Conservation (phyloP, 2,888 invertebrate genomes). For the Sphecodes monilicornis region DNA sequence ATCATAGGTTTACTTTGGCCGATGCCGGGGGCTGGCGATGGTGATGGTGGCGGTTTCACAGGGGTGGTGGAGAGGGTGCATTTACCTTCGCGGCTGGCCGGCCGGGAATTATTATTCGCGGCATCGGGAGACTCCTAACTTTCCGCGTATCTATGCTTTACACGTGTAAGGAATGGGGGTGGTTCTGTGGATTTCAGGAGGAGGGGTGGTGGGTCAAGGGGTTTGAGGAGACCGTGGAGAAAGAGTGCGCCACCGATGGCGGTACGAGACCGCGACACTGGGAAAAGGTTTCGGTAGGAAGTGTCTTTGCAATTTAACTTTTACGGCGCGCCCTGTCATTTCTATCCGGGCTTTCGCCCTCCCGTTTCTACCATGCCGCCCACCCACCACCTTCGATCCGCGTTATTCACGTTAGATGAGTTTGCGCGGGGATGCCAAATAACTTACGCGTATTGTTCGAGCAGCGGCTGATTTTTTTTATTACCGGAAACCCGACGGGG, state of each 20-base stretch:
- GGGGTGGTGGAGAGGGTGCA: slow-evolving; percentile 24
- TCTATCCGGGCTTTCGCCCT: slow-evolving; percentile 47
- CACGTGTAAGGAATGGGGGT: slow-evolving; percentile 31
- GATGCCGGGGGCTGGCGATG: not conserved
- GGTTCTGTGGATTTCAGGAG: not conserved
- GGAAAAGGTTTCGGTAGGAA: slow-evolving; percentile 57
- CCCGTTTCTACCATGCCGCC: not conserved
- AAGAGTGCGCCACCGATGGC: slow-evolving; percentile 11
- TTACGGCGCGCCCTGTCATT: slow-evolving; percentile 67
- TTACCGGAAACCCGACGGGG: not conserved
- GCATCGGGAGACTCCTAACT: slow-evolving; percentile 44
- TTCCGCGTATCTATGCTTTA: slow-evolving; percentile 45
- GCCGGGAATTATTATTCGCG: slow-evolving; percentile 59
- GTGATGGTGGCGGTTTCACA: not conserved
- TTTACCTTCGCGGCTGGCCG: slow-evolving; percentile 33
- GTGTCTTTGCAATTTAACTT: slow-evolving; percentile 71
- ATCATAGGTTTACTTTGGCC: slow-evolving; percentile 57
- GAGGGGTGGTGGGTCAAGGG: not conserved
- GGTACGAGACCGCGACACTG: slow-evolving; percentile 40
- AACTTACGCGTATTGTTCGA: slow-evolving; percentile 35
- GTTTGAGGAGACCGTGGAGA: not conserved
- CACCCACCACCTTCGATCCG: slow-evolving; percentile 7
- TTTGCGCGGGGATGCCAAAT: slow-evolving; percentile 19
- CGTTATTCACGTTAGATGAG: slow-evolving; percentile 23
- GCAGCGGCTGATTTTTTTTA: slow-evolving; percentile 6